phyloP scores from a whole-genome alignment of 2,888 invertebrate species.

The Caenorhabditis drosophilae region DNA sequence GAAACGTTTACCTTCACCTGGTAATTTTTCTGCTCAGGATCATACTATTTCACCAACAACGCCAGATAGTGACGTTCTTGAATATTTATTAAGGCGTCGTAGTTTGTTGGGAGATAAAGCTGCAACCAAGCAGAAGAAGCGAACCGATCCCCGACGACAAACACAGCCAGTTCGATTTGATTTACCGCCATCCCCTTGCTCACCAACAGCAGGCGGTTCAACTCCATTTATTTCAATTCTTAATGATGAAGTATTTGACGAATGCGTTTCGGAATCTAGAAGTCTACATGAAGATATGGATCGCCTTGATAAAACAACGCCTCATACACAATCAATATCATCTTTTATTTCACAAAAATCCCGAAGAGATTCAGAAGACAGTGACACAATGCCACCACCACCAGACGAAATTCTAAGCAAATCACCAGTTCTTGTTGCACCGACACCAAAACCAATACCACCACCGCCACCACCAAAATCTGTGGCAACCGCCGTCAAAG shows the following conservation, averaged over 20 bases:
- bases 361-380: slow-evolving; percentile 40
- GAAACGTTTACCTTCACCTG: slow-evolving; percentile 66
- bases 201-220: slow-evolving; percentile 42
- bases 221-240: slow-evolving; percentile 55
- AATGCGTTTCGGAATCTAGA: slow-evolving; percentile 50
- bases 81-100: slow-evolving; percentile 59
- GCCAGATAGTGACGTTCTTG: slow-evolving; percentile 64
- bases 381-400: slow-evolving; percentile 54
- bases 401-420: slow-evolving; percentile 37
- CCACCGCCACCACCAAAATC: slow-evolving; percentile 57
- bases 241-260: slow-evolving; percentile 51
- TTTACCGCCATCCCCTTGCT: slow-evolving; percentile 46
- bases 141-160: slow-evolving; percentile 70
- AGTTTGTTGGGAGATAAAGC: slow-evolving; percentile 59
- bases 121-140: slow-evolving; percentile 27
- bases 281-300: slow-evolving; percentile 60
- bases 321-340: slow-evolving; percentile 29
- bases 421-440: slow-evolving; percentile 18
- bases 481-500: slow-evolving; percentile 37
- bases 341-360: slow-evolving; percentile 40
- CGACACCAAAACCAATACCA: slow-evolving; percentile 30
- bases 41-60: slow-evolving; percentile 67
- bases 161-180: slow-evolving; percentile 67
- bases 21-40: slow-evolving; percentile 66
- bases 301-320: slow-evolving; percentile 42